phyloP scores from a whole-genome alignment of 2,888 invertebrate species.

The Hydriomena furcata region DNA sequence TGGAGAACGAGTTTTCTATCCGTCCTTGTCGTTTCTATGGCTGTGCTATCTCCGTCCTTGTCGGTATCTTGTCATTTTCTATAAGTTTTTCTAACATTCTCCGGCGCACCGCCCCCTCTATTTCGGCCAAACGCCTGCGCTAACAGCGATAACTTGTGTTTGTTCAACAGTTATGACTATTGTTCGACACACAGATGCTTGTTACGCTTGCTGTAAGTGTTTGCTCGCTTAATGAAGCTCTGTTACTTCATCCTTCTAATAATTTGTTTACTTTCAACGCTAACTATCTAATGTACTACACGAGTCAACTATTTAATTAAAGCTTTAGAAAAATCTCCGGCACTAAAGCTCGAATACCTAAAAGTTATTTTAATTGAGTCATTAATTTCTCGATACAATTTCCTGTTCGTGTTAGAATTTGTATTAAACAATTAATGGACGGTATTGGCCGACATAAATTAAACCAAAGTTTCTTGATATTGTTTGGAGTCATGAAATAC shows the following conservation, averaged over 20 bases:
- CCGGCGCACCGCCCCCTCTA: slow-evolving; percentile 68
- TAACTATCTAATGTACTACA: slow-evolving; percentile 13
- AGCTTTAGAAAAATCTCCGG: slow-evolving; percentile 23
- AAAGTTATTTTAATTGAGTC: slow-evolving; percentile 34
- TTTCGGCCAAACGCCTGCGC: slow-evolving; percentile 73
- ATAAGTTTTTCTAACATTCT: slow-evolving; percentile 83
- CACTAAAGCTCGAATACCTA: slow-evolving; percentile 23
- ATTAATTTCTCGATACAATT: slow-evolving; percentile 36
- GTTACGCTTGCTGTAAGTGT: slow-evolving; percentile 73
- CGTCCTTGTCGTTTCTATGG: slow-evolving; percentile 71
- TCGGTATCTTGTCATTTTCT: slow-evolving; percentile 82
- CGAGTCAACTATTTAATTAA: slow-evolving; percentile 9
- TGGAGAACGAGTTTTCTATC: slow-evolving; percentile 80
- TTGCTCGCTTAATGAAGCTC: slow-evolving; percentile 71
- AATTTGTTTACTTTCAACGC: slow-evolving; percentile 37
- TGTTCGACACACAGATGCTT: slow-evolving; percentile 76
- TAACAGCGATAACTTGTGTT: slow-evolving; percentile 74
- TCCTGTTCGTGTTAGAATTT: slow-evolving; percentile 35
- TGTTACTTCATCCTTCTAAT: slow-evolving; percentile 62
- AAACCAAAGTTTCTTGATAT: slow-evolving; percentile 44
- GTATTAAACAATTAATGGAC: slow-evolving; percentile 44
- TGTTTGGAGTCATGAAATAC: slow-evolving; percentile 47
- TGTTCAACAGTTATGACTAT: slow-evolving; percentile 76
- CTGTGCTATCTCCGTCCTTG: slow-evolving; percentile 66
- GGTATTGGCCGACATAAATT: slow-evolving; percentile 47